These are phyloP conservation scores for Rissa tridactyla DNA, from an alignment of 2,113 vertebrate genomes.

Conservation along the genomic window DNA sequence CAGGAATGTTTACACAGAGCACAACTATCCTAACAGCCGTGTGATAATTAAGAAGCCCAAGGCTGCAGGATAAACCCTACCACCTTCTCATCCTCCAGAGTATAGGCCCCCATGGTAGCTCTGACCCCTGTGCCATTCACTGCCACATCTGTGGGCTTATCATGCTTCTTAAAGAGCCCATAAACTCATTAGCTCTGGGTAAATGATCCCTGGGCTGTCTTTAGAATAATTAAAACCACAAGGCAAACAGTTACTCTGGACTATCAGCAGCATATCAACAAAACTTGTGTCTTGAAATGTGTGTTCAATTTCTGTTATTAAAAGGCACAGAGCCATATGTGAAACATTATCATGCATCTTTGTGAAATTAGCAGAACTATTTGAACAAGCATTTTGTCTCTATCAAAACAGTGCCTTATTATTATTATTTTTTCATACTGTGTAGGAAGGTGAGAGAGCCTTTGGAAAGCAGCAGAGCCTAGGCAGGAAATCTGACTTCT, in stretches of 20 bases:
- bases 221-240: conserved; percentile 82
- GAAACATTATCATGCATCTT: conserved; percentile 78
- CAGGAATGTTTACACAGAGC: conserved; percentile 9
- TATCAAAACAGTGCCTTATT: conserved; percentile 66
- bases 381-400: conserved; percentile 79
- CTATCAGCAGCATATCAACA: conserved; percentile 79
- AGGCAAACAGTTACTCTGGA: conserved; percentile 71
- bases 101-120: conserved; percentile 56
- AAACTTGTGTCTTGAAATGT: conserved; percentile 78
- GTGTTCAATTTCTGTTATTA: conserved; percentile 82
- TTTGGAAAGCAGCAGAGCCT: neutral
- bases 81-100: conserved; percentile 1
- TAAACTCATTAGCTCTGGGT: conserved; percentile 70
- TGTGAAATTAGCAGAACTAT: conserved; percentile 80
- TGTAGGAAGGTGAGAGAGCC: conserved; percentile 50
- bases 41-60: conserved; percentile 33
- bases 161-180: conserved; percentile 52
- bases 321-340: conserved; percentile 78
- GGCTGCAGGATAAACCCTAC: conserved; percentile 15
- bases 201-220: conserved; percentile 80
- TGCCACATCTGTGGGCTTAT: conserved; percentile 73
- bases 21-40: conserved; percentile 15
- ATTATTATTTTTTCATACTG: conserved; percentile 30
- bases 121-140: conserved; percentile 40
- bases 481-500: neutral